Base-by-base conservation (phyloP, 2,888 invertebrate genomes). In the Amphipyra tragopoginis region DNA sequence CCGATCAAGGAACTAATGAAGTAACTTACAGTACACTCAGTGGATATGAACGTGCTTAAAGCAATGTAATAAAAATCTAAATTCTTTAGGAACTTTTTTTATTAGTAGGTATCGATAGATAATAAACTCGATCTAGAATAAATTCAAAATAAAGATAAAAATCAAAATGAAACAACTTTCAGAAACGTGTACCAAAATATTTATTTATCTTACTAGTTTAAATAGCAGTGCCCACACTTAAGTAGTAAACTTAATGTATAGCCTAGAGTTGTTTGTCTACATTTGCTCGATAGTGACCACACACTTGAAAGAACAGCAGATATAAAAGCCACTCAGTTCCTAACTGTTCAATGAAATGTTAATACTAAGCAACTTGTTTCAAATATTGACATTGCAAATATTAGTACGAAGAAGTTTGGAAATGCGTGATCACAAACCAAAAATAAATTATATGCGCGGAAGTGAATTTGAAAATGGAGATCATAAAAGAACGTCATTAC, bases 371-470 rank as follows among this genome's bases (percentile, higher is more conserved):
- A 65, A 52, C 55, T 13, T 29, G 61, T 58, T 71, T 67, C 59
- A 71, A 75, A 71, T 78, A 71, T 76, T 67, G 66, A 78, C 64
- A 53, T 62, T 66, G 59, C 71, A 47, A 71, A 71, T 64, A 75
- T 65, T 50, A 58, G 62, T 50, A 58, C 45, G 21, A 50, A 34
- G 53, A 49, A 43, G 52, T 56, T 39, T 26, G 29, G 29, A 43
- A 63, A 47, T 48, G 14, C 5, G 47, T 59, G 21, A 61, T 47
- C 45, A 26, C 13, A 39, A 48, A 45, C 26, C 10, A 3, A 52
- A 48, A 57, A 53, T 57, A 38, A 57, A 53, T 57, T 29, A 15
- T 48, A n/a, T 56, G 15, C n/a, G 21, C 44, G 59, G 53, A 71
- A 77, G 44, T 50, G 45, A 66, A 60, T 65, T 61, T 59, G 9